A percentile compares a stretch with the other conserved stretches of the same genome.
phyloP scores from a whole-genome alignment of 2,797 vertebrate species.

The Pipistrellus nathusii region DNA sequence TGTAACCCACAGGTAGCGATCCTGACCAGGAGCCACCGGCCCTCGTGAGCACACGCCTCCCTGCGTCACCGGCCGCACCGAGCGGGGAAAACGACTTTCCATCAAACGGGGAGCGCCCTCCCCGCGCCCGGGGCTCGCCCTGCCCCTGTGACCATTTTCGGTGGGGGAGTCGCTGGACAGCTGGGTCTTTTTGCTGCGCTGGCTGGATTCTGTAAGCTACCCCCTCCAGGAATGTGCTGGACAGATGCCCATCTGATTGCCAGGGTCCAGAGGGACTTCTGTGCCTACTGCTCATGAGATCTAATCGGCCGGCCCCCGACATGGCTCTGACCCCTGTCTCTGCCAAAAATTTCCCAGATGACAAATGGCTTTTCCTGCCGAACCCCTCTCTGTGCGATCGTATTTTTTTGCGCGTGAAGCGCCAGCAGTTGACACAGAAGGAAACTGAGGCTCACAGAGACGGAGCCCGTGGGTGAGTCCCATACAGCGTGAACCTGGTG shows the following conservation, averaged over 20 bases:
- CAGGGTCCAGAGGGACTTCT: constrained; percentile 54
- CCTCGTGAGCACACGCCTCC: not conserved
- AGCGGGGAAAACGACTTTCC: not conserved
- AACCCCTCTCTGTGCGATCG: not conserved
- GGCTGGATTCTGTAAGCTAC: constrained; percentile 58
- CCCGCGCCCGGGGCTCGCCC: not conserved
- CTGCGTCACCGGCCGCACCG: not conserved
- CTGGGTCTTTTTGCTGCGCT: not conserved
- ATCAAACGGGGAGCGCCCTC: not conserved
- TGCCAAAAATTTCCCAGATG: constrained; percentile 15
- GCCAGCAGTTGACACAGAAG: not conserved
- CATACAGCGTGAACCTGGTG: not conserved
- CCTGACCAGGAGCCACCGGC: not conserved
- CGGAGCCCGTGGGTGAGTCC: too few species aligned
- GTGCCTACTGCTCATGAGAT: constrained; percentile 50
- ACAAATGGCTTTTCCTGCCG: constrained; percentile 1
- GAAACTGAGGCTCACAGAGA: not conserved
- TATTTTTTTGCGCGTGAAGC: not conserved
- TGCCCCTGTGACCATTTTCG: not conserved
- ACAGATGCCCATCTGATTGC: constrained; percentile 68
- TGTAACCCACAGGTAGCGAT: not conserved
- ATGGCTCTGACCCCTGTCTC: constrained; percentile 35
- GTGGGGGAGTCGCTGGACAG: not conserved
- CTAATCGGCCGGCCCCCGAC: constrained; percentile 62
- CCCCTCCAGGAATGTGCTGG: constrained; percentile 61